phyloP scores from a whole-genome alignment of 92 coral and sea anemone species.

The Phenganax subtilis region DNA sequence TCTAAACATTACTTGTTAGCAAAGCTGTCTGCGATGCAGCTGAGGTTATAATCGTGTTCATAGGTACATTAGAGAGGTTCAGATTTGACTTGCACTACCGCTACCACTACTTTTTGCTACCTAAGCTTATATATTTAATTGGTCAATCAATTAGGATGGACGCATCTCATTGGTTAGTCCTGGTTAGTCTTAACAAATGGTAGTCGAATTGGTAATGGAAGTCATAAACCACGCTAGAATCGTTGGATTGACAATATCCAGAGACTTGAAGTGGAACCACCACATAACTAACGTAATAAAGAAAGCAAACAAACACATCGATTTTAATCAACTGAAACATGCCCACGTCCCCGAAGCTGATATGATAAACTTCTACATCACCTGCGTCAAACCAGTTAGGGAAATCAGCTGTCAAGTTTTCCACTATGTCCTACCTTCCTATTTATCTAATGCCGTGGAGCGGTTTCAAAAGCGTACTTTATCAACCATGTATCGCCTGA shows the following conservation, averaged over 20 bases:
- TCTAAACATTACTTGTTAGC: too few species aligned
- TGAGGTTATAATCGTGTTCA: too few species aligned
- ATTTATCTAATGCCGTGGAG: background rate
- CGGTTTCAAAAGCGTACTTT: background rate
- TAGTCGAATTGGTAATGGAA: too few species aligned
- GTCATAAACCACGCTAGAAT: conserved; percentile 1
- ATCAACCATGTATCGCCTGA: background rate
- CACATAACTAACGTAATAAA: background rate
- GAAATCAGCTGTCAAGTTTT: background rate
- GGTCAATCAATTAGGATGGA: too few species aligned
- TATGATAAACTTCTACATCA: background rate
- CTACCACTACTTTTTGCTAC: too few species aligned
- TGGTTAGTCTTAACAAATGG: too few species aligned
- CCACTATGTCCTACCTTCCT: background rate
- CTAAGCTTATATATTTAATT: too few species aligned
- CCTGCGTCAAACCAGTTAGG: background rate
- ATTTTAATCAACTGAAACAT: conserved; percentile 3
- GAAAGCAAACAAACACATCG: conserved; percentile 12
- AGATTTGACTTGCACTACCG: too few species aligned
- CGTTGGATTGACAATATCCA: too few species aligned
- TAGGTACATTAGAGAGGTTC: too few species aligned
- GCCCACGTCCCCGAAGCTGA: background rate
- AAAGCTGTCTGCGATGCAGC: too few species aligned
- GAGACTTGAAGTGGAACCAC: background rate
- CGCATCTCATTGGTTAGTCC: too few species aligned